phyloP scores from a whole-genome alignment of 1,140 invertebrate genomes.

The Drosophila arizonae region DNA sequence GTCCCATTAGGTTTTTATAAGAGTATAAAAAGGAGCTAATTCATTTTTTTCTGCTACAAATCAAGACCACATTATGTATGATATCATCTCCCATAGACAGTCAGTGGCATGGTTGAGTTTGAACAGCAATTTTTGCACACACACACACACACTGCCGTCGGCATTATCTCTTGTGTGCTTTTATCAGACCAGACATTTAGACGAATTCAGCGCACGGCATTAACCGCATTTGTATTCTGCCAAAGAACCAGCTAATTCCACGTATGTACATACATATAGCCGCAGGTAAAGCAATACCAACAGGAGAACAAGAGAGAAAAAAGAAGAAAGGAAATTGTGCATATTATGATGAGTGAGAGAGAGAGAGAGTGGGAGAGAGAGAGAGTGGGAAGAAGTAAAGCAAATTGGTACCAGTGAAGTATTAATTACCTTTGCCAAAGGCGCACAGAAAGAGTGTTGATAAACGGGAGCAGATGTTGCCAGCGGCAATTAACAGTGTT shows the following conservation, averaged over 20 bases:
- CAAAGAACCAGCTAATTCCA: slow-evolving; percentile 58
- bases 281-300: slow-evolving; percentile 8
- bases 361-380: background rate
- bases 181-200: slow-evolving; percentile 59
- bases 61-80: slow-evolving; percentile 46
- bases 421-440: slow-evolving; percentile 38
- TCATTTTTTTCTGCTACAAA: slow-evolving; percentile 26
- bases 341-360: background rate
- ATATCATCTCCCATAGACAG: slow-evolving; percentile 3
- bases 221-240: slow-evolving; percentile 51
- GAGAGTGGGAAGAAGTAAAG: background rate
- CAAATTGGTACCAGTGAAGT: slow-evolving; percentile 12
- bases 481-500: background rate
- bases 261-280: slow-evolving; percentile 2
- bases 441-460: slow-evolving; percentile 18
- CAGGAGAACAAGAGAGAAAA: slow-evolving; percentile 2
- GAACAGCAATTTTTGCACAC: slow-evolving; percentile 26
- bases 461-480: slow-evolving; percentile 2
- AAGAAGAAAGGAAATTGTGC: background rate
- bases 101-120: background rate
- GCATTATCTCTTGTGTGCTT: slow-evolving; percentile 62
- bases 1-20: background rate
- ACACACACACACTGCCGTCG: slow-evolving; percentile 33
- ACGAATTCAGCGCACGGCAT: slow-evolving; percentile 22
- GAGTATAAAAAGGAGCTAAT: background rate